Percentiles rank a stretch among this genome's conserved stretches.
Conservation (phyloP, 1,140 invertebrate genomes). For the Dolichoris vasculosae region DNA sequence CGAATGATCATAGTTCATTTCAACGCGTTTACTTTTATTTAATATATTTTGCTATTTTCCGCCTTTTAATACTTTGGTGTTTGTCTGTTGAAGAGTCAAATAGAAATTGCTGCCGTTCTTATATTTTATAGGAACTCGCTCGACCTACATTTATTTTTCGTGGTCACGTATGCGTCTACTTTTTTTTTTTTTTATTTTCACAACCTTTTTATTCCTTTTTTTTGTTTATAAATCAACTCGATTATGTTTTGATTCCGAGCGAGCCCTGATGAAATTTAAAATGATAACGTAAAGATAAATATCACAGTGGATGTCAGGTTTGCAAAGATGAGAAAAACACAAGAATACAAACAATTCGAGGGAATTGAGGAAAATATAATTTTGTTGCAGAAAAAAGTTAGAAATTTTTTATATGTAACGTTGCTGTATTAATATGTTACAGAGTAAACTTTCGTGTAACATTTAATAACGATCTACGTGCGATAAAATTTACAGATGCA, state of each 20-base stretch:
- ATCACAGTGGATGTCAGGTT: constrained; percentile 49
- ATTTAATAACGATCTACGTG: constrained; percentile 11
- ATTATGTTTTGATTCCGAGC: constrained; percentile 44
- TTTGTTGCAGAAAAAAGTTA: neutral
- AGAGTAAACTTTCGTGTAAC: constrained; percentile 13
- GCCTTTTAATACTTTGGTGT: constrained; percentile 50
- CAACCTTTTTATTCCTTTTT: constrained; percentile 2
- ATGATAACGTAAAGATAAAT: constrained; percentile 41
- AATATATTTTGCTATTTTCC: constrained; percentile 31
- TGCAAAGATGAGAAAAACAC: neutral
- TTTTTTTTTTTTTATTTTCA: constrained; percentile 41
- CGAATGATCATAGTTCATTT: constrained; percentile 30
- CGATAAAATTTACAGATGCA: constrained; percentile 18
- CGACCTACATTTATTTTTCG: neutral
- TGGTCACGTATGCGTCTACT: neutral
- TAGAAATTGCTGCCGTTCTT: constrained; percentile 35
- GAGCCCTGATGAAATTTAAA: constrained; percentile 27
- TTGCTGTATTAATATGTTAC: constrained; percentile 25
- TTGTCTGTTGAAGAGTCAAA: constrained; percentile 27
- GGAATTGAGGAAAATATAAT: constrained; percentile 1
- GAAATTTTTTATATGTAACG: neutral
- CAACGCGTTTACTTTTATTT: constrained; percentile 12
- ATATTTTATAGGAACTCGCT: constrained; percentile 48
- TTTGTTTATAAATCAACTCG: constrained; percentile 1
- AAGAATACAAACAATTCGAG: neutral